Evolutionary conservation across 1,140 invertebrate genomes (phyloP).

Genomic region (Eupristina koningsbergeri): DNA sequence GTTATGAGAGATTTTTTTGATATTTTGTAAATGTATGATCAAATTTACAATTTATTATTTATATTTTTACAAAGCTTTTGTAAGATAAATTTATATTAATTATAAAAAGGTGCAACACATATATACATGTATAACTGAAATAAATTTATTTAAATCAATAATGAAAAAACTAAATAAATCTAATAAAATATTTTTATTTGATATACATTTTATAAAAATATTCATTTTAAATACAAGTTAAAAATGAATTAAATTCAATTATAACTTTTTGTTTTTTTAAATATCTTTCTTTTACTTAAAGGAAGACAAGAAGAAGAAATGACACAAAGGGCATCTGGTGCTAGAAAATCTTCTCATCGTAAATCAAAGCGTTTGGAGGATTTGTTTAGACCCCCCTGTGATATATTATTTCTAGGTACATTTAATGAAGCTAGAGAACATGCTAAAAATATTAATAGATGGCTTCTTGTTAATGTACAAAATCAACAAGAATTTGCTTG

Average conservation of each 20-base stretch:
- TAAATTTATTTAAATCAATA: too few species aligned
- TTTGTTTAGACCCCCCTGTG: conserved; percentile 83
- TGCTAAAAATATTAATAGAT: conserved; percentile 77
- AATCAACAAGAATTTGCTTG: conserved; percentile 82
- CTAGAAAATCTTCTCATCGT: conserved; percentile 65
- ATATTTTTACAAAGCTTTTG: too few species aligned
- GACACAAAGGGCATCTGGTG: conserved; percentile 61
- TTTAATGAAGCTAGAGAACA: conserved; percentile 79
- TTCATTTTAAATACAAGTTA: neutral
- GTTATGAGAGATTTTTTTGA: too few species aligned
- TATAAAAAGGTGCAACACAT: too few species aligned
- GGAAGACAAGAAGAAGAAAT: conserved; percentile 73
- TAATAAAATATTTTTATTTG: too few species aligned
- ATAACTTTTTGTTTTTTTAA: neutral
- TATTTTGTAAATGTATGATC: too few species aligned
- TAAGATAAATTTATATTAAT: too few species aligned
- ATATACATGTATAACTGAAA: too few species aligned
- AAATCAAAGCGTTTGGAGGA: conserved; percentile 79
- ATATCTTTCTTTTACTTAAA: conserved; percentile 51
- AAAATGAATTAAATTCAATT: neutral
- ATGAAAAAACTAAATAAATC: too few species aligned
- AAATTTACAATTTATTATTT: too few species aligned
- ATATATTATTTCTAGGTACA: conserved; percentile 80
- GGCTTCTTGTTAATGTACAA: conserved; percentile 87
- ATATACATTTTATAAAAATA: too few species aligned